phyloP scores from a whole-genome alignment of 2,888 invertebrate genomes.

The Arrhopalites spinosus region DNA sequence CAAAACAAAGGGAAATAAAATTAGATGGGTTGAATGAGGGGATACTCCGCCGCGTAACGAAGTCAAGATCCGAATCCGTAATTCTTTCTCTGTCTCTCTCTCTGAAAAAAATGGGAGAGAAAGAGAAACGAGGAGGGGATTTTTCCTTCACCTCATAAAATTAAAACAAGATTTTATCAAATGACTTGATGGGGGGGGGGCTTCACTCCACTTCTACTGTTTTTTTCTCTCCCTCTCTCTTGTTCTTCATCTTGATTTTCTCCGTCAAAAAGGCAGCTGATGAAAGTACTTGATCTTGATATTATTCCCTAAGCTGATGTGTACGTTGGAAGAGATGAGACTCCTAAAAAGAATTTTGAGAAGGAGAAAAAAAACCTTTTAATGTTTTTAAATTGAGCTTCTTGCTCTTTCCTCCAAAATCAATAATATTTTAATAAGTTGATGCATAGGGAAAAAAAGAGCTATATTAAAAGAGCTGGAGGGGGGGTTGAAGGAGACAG shows the following conservation, averaged over 20 bases:
- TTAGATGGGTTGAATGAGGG: conserved; percentile 35
- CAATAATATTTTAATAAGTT: no score
- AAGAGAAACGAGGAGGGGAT: conserved; percentile 9
- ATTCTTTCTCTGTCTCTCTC: conserved; percentile 4
- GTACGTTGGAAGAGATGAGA: no score
- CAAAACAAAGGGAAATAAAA: conserved; percentile 34
- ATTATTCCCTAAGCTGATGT: no score
- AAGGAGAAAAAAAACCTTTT: not conserved
- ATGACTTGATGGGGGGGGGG: conserved; percentile 30
- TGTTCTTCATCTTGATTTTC: not conserved
- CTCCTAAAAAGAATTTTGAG: no score
- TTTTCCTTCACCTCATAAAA: conserved; percentile 31
- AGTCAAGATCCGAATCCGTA: conserved; percentile 32
- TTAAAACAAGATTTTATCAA: conserved; percentile 35
- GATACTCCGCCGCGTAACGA: conserved; percentile 9
- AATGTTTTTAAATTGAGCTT: not conserved
- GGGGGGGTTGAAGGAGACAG: not conserved
- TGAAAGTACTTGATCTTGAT: no score
- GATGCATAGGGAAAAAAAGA: not conserved
- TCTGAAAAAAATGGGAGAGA: not conserved
- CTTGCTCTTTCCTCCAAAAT: not conserved
- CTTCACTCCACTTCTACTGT: conserved; percentile 24
- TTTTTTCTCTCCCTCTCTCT: conserved; percentile 1
- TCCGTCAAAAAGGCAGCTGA: no score
- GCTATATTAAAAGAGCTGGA: not conserved